Base-by-base conservation (phyloP, 2,888 invertebrate species). In the Lasioglossum malachurum region DNA sequence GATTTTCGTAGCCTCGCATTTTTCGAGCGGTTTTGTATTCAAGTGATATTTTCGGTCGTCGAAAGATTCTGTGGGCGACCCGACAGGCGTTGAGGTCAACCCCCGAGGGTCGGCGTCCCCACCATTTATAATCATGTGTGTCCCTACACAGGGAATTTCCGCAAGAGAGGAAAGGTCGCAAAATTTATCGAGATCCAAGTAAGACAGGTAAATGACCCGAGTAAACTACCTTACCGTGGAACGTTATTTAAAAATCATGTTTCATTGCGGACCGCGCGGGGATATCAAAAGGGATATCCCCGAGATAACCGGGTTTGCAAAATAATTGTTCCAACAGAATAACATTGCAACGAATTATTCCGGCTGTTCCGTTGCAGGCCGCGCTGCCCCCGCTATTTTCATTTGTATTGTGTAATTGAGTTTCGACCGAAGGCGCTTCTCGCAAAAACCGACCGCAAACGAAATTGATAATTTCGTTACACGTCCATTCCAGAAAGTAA, bases 51-150 rank as follows among this genome's bases (percentile, higher is more conserved):
- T 87, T 80, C 76, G 57, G 77, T 69, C 87, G 78, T 80, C 57
- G 87, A 87, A 87, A 87, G 87, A 87, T 87, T 87, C 87, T 76
- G 75, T 27, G 75, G 49, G 67, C 71, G 76, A 69, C 46, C 74
- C 53, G 80, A 74, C 81, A 82, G 74, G 86, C 83, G 87, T 78
- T 87, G 87, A 87, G 83, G 82, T 83, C 87, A 87, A 86, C 75
- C 77, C 83, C 80, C 83, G 46, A 82, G 87, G 87, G 87, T 87
- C 72, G 75, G 46, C 73, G 75, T 71, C 87, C 80, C 69, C 46
- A n/a, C 87, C 87, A 87, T 87, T 87, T 87, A 80, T 86, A 87
- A 87, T 87, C 87, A 78, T 80, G 87, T 82, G 76, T 79, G 72
- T 72, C 72, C 80, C 74, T 78, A 72, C 86, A 78, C 57, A 41